Percentiles rank a stretch among this genome's conserved stretches.
Evolutionary conservation across 2,888 invertebrate species (phyloP).

Genomic region (Catonia carolina): DNA sequence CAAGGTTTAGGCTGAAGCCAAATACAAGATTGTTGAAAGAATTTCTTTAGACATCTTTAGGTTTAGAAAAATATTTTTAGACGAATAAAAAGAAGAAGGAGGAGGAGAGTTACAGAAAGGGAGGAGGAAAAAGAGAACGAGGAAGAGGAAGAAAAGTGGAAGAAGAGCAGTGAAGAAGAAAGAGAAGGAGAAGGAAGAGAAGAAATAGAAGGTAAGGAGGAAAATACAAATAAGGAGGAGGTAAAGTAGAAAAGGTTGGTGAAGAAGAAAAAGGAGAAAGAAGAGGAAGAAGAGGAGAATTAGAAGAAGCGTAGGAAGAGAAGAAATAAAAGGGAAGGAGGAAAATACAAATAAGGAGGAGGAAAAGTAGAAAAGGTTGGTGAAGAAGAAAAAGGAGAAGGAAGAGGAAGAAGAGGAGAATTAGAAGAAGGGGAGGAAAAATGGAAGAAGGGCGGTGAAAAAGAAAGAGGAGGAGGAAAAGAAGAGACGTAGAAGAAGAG

Average conservation of each 20-base stretch:
- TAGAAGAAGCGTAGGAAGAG: not conserved
- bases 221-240: constrained; percentile 1
- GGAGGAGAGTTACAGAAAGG: no score
- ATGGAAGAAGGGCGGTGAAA: not conserved
- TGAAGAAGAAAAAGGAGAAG: not conserved
- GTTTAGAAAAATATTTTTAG: no score
- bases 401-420: not conserved
- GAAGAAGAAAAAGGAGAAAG: not conserved
- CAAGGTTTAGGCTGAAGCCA: no score
- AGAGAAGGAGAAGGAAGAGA: not conserved
- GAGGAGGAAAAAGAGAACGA: not conserved
- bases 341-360: not conserved
- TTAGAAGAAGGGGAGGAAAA: not conserved
- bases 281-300: not conserved
- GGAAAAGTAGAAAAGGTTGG: not conserved
- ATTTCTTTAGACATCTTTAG: no score
- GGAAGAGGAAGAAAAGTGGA: not conserved
- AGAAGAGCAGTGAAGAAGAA: not conserved
- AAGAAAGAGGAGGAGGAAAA: no score
- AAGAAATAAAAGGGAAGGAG: not conserved
- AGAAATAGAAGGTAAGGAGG: not conserved
- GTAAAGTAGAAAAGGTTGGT: not conserved
- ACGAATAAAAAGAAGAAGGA: no score
- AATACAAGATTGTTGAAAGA: no score
- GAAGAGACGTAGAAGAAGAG: no score